Base-by-base conservation (phyloP, 64 coral and sea anemone species). In the Stichodactyla helianthus region DNA sequence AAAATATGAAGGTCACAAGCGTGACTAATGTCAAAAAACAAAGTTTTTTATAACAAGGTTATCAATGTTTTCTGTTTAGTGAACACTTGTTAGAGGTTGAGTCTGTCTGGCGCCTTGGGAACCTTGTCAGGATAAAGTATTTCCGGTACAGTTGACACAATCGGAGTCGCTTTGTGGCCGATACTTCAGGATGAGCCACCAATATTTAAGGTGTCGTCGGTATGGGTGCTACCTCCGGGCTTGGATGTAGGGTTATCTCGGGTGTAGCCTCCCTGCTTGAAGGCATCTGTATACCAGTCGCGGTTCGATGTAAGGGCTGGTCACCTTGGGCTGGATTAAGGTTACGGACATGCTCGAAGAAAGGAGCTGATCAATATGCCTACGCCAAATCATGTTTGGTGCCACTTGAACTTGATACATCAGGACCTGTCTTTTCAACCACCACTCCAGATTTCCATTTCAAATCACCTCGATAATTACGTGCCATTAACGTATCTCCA, bases 331-430 rank as follows among this genome's bases (percentile, higher is more conserved):
- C 27, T 55, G 20, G 77, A 64, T 57, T n/a, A n/a, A n/a, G 44
- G 13, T 50, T 58, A 31, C 16, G 51, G 4, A 59, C 63, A 77
- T 58, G 52, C 57, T 61, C 79, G 82, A 11, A 50, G 91, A 83
- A 50, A 68, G 71, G 27, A 93, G 54, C 51, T 93, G 86, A 44
- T 93, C 91, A n/a, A 88, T 93, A 65, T 88, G 82, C 83, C 86
- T 51, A 50, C 86, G 70, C 91, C 82, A 93, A 18, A 85, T 54
- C 5, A 79, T 63, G 31, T 82, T 55, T 67, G 91, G 86, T 82
- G 71, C 50, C 70, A 93, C 86, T 63, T 63, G 60, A 63, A 63
- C 60, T 18, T 63, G 6, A 63, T 18, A 63, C 16, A 57, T 57
- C 13, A 57, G 83, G 83, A 16, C 62, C 84, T 17, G 59, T 86